Evolutionary conservation across 2,888 invertebrate species (phyloP).

Genomic region (Melanostoma mellinum): DNA sequence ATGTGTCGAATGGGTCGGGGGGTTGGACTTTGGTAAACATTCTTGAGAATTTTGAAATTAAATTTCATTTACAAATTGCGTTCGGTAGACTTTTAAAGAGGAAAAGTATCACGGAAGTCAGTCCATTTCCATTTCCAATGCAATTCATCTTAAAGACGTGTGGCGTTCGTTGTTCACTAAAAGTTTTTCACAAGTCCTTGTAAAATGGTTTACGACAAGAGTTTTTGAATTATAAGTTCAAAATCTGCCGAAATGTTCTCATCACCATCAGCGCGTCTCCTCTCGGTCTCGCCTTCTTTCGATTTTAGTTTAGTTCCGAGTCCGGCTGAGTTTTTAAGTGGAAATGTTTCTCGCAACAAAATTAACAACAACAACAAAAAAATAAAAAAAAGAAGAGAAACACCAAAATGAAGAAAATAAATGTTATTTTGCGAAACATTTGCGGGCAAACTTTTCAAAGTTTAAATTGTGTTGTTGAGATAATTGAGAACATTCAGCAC

Average conservation of each 20-base stretch:
- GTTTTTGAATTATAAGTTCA: conserved; percentile 53
- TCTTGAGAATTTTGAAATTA: conserved; percentile 56
- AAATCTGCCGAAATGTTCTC: conserved; percentile 49
- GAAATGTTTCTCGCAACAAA: conserved; percentile 57
- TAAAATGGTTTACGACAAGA: conserved; percentile 21
- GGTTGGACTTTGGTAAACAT: conserved; percentile 13
- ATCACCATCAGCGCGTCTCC: not conserved
- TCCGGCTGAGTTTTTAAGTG: conserved; percentile 45
- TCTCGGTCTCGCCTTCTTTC: not conserved
- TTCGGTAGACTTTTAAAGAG: conserved; percentile 37
- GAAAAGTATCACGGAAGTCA: conserved; percentile 37
- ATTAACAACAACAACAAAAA: conserved; percentile 29
- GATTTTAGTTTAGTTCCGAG: not conserved
- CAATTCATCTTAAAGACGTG: not conserved
- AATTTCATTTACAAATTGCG: conserved; percentile 68
- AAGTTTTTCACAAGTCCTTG: conserved; percentile 18
- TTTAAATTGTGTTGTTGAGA: conserved; percentile 71
- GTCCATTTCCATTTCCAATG: conserved; percentile 38
- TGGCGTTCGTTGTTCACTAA: not conserved
- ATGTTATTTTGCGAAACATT: conserved; percentile 46
- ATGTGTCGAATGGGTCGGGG: conserved; percentile 1
- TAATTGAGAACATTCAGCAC: conserved; percentile 69
- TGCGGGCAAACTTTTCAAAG: conserved; percentile 67
- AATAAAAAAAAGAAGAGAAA: not conserved
- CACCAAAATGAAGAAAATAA: conserved; percentile 34